Percentiles rank a stretch among this genome's conserved stretches.
Evolutionary conservation across 1,140 invertebrate species (phyloP).

Genomic region (Glomeris maerens): DNA sequence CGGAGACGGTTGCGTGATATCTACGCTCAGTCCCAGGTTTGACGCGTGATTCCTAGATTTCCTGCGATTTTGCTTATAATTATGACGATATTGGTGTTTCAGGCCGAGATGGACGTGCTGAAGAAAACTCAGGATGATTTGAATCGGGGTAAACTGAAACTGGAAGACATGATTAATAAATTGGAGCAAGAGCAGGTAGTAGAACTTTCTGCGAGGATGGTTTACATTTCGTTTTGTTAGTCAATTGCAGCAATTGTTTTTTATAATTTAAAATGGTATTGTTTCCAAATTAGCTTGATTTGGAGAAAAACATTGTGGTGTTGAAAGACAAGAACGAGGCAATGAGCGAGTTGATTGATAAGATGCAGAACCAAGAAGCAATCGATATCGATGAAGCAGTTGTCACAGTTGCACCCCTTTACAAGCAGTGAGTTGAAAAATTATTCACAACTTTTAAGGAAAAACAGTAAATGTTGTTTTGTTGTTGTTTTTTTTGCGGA

Average conservation of each 20-base stretch:
- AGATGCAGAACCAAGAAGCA: slow-evolving; percentile 59
- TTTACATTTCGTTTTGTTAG: too few relatives aligned
- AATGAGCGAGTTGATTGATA: slow-evolving; percentile 61
- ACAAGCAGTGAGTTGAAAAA: slow-evolving; percentile 56
- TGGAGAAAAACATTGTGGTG: slow-evolving; percentile 8
- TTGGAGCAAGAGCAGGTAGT: slow-evolving; percentile 68
- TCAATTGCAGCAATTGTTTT: too few relatives aligned
- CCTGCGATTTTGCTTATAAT: background rate
- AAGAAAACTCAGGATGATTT: slow-evolving; percentile 77
- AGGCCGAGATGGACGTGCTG: slow-evolving; percentile 82
- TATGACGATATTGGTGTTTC: slow-evolving; percentile 23
- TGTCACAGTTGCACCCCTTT: slow-evolving; percentile 86
- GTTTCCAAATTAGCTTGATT: slow-evolving; percentile 3
- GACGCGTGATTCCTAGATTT: slow-evolving; percentile 1
- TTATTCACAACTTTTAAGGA: background rate
- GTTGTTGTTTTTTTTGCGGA: slow-evolving; percentile 2
- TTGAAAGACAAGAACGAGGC: slow-evolving; percentile 67
- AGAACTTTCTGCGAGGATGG: too few relatives aligned
- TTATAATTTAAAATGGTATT: too few relatives aligned
- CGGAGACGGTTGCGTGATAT: slow-evolving; percentile 71
- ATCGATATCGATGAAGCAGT: slow-evolving; percentile 92
- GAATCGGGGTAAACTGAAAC: slow-evolving; percentile 62
- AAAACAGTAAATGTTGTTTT: background rate
- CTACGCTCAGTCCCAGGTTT: slow-evolving; percentile 55
- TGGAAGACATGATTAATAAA: slow-evolving; percentile 64